Evolutionary conservation across 2,888 invertebrate species (phyloP).

Genomic region (Papilio demoleus): DNA sequence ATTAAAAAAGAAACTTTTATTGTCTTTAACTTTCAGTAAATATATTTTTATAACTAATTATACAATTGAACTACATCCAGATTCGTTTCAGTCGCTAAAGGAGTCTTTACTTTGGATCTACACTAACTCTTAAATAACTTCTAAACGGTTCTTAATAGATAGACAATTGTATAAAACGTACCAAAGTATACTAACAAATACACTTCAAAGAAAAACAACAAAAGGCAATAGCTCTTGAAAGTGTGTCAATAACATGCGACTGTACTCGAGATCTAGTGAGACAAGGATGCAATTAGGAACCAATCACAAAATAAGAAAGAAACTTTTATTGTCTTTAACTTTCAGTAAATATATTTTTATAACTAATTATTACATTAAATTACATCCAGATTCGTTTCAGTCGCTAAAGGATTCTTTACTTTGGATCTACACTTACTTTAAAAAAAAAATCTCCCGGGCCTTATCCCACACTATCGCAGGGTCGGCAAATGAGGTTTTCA

Average conservation of each 20-base stretch:
- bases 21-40: neutral
- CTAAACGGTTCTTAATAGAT: neutral
- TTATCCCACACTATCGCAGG: no score
- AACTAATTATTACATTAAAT: neutral
- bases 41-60: neutral
- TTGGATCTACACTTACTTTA: no score
- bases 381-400: neutral
- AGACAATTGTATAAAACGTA: neutral
- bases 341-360: neutral
- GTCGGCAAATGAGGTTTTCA: no score
- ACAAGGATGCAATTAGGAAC: neutral
- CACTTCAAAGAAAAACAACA: neutral
- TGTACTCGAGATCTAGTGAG: neutral
- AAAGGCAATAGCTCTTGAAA: slow-evolving; percentile 1
- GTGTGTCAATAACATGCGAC: neutral
- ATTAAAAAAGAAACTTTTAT: slow-evolving; percentile 16
- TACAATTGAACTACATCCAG: neutral
- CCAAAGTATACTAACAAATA: neutral
- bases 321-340: slow-evolving; percentile 9
- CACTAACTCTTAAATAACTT: neutral
- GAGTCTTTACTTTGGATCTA: neutral
- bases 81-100: neutral
- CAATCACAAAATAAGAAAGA: neutral
- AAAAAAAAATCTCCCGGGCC: no score
- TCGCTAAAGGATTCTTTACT: neutral